Evolutionary conservation across 92 coral and sea anemone species (phyloP).

Genomic region (Phenganax stokvisi): DNA sequence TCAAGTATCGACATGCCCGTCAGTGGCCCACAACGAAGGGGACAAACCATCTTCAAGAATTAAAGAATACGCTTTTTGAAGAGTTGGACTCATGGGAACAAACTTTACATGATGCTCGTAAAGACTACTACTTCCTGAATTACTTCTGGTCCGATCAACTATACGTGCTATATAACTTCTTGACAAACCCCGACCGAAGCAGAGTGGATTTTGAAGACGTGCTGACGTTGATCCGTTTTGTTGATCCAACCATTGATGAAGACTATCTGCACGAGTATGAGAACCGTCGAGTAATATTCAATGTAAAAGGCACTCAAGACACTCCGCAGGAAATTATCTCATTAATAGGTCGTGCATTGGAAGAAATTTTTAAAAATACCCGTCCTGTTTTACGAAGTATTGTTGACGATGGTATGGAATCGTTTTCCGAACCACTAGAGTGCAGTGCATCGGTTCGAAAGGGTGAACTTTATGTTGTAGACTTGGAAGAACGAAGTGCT

Average conservation of each 20-base stretch:
- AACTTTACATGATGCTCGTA: constrained; percentile 31
- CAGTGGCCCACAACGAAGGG: constrained; percentile 19
- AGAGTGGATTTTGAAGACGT: constrained; percentile 8
- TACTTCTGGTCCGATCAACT: constrained; percentile 47
- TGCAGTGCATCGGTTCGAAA: background rate
- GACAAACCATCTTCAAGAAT: constrained; percentile 20
- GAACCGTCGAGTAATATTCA: background rate
- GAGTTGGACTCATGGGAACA: constrained; percentile 40
- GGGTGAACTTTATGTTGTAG: constrained; percentile 40
- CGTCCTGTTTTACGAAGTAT: constrained; percentile 15
- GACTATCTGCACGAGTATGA: constrained; percentile 22
- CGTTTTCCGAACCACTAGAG: constrained; percentile 1
- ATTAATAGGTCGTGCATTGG: constrained; percentile 33
- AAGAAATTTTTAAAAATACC: constrained; percentile 21
- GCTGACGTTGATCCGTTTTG: constrained; percentile 33
- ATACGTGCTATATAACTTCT: constrained; percentile 33
- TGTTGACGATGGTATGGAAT: background rate
- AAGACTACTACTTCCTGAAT: constrained; percentile 37
- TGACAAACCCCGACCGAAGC: constrained; percentile 26
- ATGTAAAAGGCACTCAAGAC: background rate
- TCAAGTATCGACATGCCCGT: constrained; percentile 15
- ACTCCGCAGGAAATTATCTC: constrained; percentile 15
- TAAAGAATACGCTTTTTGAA: constrained; percentile 31
- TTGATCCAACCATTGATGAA: constrained; percentile 32
- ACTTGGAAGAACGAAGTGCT: constrained; percentile 29